Base-by-base conservation (phyloP, 2,888 invertebrate genomes). In the Campoletis raptor region DNA sequence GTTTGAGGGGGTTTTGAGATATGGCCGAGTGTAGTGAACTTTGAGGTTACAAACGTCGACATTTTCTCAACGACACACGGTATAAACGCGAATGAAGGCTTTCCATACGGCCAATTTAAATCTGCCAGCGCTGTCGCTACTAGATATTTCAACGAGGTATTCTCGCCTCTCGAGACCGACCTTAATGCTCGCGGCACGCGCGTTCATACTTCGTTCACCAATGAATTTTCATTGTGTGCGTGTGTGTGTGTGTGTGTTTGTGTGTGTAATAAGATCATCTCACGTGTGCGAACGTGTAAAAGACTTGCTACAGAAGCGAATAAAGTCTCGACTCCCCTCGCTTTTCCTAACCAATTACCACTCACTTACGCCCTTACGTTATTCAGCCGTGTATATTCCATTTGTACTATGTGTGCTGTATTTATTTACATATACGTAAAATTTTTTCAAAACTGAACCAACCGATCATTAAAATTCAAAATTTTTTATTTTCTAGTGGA, bases 121-220 rank as follows among this genome's bases (percentile, higher is more conserved):
- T 88, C 87, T 88, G 87, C 86, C 85, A 83, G 78, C 88, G 85
- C 74, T 45, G 81, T 85, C 83, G 82, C 81, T 85, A 83, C 85
- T 84, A 86, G 81, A 86, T 87, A 83, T 86, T 87, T 87, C 86
- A 88, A 83, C 88, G 81, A 73, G 88, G 67, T 73, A 86, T 87
- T 87, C 86, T 77, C 82, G 82, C 82, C 77, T 57, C 73, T 64
- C 78, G 61, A 67, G 72, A 74, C 36, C n/a, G 66, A 52, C 45
- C 78, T 66, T 78, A 70, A 80, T 66, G 67, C 81, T 77, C 84
- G 76, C 40, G 77, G 78, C 81, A 73, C 81, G 78, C 84, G 69
- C 77, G 76, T 73, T 79, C 48, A 72, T 79, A 54, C 86, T 66
- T 77, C 61, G 48, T 37, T 37, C 79, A 30, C 21, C 24, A 30